These are phyloP conservation scores for Lucilia cuprina DNA, from an alignment of 1,140 invertebrate species.

Conservation along the genomic window DNA sequence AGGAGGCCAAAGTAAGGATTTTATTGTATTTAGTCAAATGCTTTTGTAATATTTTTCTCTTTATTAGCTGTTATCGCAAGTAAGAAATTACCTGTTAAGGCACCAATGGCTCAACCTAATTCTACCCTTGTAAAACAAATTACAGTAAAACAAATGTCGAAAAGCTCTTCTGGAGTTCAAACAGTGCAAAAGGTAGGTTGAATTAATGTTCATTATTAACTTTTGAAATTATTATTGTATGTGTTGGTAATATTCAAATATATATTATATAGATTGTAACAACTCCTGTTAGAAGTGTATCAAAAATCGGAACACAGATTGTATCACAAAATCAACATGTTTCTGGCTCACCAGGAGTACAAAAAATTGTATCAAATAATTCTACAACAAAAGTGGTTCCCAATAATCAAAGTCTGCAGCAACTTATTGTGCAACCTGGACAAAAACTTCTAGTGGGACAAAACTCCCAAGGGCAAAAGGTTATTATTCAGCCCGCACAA, in stretches of 20 bases:
- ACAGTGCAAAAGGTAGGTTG: slow-evolving; percentile 33
- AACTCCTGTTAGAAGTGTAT: neutral
- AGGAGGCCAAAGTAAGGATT: neutral
- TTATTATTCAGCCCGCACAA: slow-evolving; percentile 49
- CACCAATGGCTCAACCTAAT: slow-evolving; percentile 6
- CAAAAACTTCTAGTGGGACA: slow-evolving; percentile 57
- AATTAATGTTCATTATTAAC: too few species aligned
- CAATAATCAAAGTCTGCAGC: slow-evolving; percentile 46
- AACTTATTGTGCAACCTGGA: slow-evolving; percentile 55
- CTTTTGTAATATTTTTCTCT: neutral
- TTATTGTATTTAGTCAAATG: neutral
- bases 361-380: slow-evolving; percentile 35
- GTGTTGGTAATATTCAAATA: too few species aligned
- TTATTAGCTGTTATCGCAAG: slow-evolving; percentile 41
- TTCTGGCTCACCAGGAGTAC: neutral
- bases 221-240: too few species aligned
- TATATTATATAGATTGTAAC: slow-evolving; percentile 14
- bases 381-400: slow-evolving; percentile 32
- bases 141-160: slow-evolving; percentile 50
- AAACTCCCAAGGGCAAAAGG: slow-evolving; percentile 58
- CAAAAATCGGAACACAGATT: neutral
- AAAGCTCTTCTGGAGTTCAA: neutral
- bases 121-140: slow-evolving; percentile 54
- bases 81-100: slow-evolving; percentile 50
- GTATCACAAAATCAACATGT: neutral